Percentiles rank a stretch among this genome's conserved stretches.
Evolutionary conservation across 2,113 vertebrate genomes (phyloP).

Genomic region (Cottus gobio): DNA sequence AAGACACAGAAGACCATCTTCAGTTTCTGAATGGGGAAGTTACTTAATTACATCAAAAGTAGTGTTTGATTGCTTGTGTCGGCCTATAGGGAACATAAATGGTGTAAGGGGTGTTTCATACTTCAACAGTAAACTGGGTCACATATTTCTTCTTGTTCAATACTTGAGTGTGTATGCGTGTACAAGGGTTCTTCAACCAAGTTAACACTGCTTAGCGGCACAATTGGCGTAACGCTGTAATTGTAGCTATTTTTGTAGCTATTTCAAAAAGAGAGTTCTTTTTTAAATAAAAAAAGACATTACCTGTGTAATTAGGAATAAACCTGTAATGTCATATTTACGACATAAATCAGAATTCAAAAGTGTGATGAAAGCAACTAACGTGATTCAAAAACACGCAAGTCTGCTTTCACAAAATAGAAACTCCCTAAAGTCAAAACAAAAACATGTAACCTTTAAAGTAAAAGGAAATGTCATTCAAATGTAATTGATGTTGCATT

Average conservation of each 20-base stretch:
- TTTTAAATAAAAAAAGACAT: neutral
- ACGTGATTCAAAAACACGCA: neutral
- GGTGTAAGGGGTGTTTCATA: neutral
- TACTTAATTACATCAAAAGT: neutral
- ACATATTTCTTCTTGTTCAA: neutral
- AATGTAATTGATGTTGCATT: neutral
- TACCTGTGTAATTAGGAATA: neutral
- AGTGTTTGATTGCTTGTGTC: neutral
- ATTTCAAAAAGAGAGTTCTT: neutral
- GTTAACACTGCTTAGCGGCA: neutral
- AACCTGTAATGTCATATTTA: neutral
- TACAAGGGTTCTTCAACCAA: neutral
- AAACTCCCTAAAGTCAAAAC: neutral
- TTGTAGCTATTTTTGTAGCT: neutral
- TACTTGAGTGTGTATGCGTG: neutral
- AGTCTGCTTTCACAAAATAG: neutral
- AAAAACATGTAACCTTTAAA: neutral
- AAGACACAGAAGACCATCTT: neutral
- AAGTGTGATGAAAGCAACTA: neutral
- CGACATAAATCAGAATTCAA: neutral
- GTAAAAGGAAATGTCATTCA: neutral
- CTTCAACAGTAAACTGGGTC: neutral
- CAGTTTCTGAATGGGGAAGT: neutral
- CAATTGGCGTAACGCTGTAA: fast-evolving
- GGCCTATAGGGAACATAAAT: neutral